phyloP scores from a whole-genome alignment of 2,797 vertebrate species.

The Parauchenoglanis punctatus region DNA sequence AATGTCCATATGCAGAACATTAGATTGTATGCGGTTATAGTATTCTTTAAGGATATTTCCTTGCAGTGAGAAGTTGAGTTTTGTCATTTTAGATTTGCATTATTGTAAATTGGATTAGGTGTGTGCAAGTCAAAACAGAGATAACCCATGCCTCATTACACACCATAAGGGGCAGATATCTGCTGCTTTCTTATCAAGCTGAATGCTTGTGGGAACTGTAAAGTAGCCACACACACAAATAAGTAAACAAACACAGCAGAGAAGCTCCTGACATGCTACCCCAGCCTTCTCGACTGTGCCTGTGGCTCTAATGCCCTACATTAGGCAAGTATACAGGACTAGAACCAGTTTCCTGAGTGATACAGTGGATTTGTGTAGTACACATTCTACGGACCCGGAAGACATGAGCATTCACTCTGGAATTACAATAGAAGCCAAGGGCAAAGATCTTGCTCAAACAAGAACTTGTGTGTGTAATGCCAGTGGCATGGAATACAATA shows the following conservation, averaged over 20 bases:
- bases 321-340: neutral
- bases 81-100: neutral
- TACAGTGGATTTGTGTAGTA: neutral
- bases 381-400: conserved; percentile 18
- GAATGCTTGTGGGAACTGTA: neutral
- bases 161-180: neutral
- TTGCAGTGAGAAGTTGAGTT: neutral
- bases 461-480: neutral
- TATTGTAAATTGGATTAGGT: neutral
- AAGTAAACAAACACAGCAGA: neutral
- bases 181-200: neutral
- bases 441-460: conserved; percentile 24
- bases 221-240: neutral
- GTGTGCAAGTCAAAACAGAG: conserved; percentile 1
- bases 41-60: neutral
- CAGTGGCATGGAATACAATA: neutral
- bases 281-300: neutral
- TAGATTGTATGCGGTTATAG: neutral
- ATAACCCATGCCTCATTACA: neutral
- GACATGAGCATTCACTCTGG: conserved; percentile 23
- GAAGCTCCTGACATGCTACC: neutral
- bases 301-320: neutral
- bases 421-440: conserved; percentile 14
- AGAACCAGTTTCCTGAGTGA: neutral
- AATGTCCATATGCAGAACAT: neutral